phyloP scores from a whole-genome alignment of 2,797 vertebrate species.

The Xerus rutilus region DNA sequence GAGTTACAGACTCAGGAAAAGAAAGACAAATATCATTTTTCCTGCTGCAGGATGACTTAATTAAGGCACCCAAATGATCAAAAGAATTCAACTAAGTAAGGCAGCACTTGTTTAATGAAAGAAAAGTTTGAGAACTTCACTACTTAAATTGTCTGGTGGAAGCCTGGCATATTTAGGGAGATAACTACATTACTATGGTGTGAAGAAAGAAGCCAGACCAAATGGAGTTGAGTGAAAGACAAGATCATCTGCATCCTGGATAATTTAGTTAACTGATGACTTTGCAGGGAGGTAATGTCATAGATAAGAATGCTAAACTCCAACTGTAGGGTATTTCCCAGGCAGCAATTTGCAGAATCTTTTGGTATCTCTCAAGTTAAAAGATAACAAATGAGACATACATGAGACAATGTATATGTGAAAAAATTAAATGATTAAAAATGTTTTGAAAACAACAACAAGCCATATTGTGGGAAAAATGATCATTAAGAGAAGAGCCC shows the following conservation, averaged over 20 bases:
- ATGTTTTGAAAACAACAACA: constrained; percentile 31
- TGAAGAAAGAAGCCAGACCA: constrained; percentile 56
- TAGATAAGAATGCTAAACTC: constrained; percentile 57
- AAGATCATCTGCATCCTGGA: not conserved
- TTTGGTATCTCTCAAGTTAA: constrained; percentile 35
- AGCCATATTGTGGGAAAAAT: not conserved
- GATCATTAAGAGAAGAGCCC: not conserved
- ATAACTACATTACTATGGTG: not conserved
- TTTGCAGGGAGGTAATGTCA: constrained; percentile 58
- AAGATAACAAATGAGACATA: constrained; percentile 6
- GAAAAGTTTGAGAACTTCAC: not conserved
- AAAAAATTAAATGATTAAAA: not conserved
- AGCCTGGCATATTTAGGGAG: constrained; percentile 30
- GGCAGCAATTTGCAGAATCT: constrained; percentile 11
- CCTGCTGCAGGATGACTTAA: not conserved
- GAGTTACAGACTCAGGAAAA: not conserved
- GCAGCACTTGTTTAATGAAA: not conserved
- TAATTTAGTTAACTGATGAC: constrained; percentile 42
- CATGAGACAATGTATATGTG: not conserved
- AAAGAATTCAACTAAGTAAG: constrained; percentile 42
- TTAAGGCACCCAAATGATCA: constrained; percentile 12
- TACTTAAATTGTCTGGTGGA: constrained; percentile 5
- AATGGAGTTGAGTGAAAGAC: not conserved
- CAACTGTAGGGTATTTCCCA: not conserved
- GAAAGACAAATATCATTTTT: constrained; percentile 37